phyloP scores from a whole-genome alignment of 2,888 invertebrate species.

The Athrips mouffetella region DNA sequence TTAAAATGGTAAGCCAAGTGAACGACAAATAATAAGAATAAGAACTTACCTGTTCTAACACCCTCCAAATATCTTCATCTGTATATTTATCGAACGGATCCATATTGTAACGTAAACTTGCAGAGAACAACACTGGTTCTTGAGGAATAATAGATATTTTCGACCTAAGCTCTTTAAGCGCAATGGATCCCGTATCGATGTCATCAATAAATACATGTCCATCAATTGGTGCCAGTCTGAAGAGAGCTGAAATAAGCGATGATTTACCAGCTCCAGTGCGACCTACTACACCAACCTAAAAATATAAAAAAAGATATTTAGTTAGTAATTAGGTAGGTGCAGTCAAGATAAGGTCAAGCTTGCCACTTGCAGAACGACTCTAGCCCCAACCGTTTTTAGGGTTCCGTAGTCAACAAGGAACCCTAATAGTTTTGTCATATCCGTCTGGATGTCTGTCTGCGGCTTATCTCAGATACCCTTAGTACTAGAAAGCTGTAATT shows the following conservation, averaged over 20 bases:
- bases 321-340: too few species aligned
- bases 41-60: constrained; percentile 76
- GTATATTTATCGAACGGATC: constrained; percentile 88
- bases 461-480: too few species aligned
- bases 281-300: constrained; percentile 90
- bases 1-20: background rate
- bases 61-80: constrained; percentile 87
- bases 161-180: constrained; percentile 85
- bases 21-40: too few species aligned
- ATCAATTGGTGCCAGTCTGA: constrained; percentile 87
- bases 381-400: too few species aligned
- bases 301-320: background rate
- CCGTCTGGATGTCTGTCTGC: too few species aligned
- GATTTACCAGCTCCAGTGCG: constrained; percentile 94
- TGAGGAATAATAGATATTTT: constrained; percentile 96
- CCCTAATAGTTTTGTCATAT: too few species aligned
- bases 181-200: constrained; percentile 83
- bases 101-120: constrained; percentile 89
- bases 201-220: constrained; percentile 88
- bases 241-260: constrained; percentile 89
- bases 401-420: too few species aligned
- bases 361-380: too few species aligned
- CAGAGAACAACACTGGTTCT: constrained; percentile 92
- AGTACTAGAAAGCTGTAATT: too few species aligned
- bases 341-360: too few species aligned